Percentiles rank a stretch among this genome's conserved stretches.
These are phyloP conservation scores for Galagoides demidoff DNA, from an alignment of 2,797 vertebrate genomes.

Conservation along the genomic window DNA sequence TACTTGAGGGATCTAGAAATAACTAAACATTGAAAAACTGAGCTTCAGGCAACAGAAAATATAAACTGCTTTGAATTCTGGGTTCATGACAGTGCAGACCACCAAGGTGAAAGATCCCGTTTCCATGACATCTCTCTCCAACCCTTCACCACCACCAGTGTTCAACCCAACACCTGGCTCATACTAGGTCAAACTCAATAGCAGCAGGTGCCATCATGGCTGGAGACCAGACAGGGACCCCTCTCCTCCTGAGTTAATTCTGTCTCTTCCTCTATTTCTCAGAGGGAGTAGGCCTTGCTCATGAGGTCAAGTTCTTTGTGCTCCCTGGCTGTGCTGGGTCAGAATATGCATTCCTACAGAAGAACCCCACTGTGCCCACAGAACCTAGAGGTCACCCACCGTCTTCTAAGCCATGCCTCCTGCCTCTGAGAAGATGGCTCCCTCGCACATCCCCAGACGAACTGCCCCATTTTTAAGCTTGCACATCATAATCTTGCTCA, in stretches of 20 bases:
- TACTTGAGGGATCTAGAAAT: not conserved
- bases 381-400: not conserved
- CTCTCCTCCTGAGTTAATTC: not conserved
- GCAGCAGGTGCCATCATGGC: too few relatives aligned
- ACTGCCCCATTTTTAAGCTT: conserved; percentile 64
- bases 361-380: not conserved
- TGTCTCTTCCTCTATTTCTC: not conserved
- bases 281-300: not conserved
- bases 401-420: not conserved
- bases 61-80: not conserved
- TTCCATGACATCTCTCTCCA: rapidly evolving
- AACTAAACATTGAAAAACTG: not conserved
- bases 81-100: not conserved
- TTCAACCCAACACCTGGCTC: not conserved
- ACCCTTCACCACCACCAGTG: too few relatives aligned
- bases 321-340: not conserved
- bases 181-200: rapidly evolving
- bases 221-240: rapidly evolving
- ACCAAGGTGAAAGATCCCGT: not conserved
- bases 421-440: not conserved
- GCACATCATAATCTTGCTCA: conserved; percentile 80
- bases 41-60: not conserved
- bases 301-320: rapidly evolving
- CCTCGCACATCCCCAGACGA: conserved; percentile 57
- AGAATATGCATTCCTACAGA: not conserved